Evolutionary conservation across 2,888 invertebrate genomes (phyloP), one percentile per base, ranked within the genome.

Genomic region (Eupeodes latifasciatus): DNA sequence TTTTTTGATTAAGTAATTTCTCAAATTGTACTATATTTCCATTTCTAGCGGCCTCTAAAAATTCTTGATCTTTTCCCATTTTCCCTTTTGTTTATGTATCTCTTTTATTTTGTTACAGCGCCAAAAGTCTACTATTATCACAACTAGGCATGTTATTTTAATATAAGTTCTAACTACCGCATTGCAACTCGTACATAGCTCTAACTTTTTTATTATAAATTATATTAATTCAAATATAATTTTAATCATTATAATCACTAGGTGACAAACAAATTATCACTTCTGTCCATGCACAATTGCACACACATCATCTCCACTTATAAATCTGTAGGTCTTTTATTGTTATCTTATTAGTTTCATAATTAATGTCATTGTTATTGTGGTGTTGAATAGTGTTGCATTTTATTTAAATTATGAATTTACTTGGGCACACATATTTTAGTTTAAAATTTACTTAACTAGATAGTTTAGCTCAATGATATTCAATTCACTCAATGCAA

Each of bases 51-150:
- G 98, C 99, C 93, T 99, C 98, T 94, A 99, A 95, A 94, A 99
- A 96, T 94, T 99, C 98, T 94, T 98, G 98, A 94, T 99, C 98
- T 94, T 98, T 98, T 93, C 98, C 98, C 98, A 99, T 99, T 16
- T 57, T 85, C 19, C 9, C 7, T 34, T 14, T 0, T 14, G 19
- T 59, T 34, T 14, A 59, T 1, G 4, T 0, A 44, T 51, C 2
- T 51, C 0, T 16, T 16, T 34, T 71, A 16, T 11, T 10, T 69
- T 4, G 51, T 19, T 44, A 44, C 11, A 19, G 19, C 3, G 44
- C n/a, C 5, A 12, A 5, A 44, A 27, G 27, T 27, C 27, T 62
- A 11, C 16, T 47, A 11, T 57, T 34, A 57, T 14, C 4, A 36
- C 59, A 34, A 34, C 7, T 59, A 59, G 4, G 5, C 6, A 11